Base-by-base conservation (phyloP, 2,113 vertebrate species). In the Zosterops pallidus region DNA sequence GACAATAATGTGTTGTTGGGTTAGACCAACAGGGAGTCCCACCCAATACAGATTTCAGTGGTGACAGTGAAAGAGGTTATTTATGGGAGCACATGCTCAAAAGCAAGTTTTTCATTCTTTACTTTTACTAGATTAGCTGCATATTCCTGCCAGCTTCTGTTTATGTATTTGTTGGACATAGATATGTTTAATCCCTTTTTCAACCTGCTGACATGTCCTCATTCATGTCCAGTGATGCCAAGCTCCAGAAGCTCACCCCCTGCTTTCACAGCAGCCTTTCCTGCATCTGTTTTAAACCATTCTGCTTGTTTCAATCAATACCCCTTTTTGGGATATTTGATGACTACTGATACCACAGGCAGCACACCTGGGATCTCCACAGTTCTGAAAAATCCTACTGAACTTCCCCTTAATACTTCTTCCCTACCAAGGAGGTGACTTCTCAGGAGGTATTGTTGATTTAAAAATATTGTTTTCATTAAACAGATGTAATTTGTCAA, bases 401-500 rank as follows among this genome's bases (percentile, higher is more conserved):
- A 76, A 75, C 75, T 25, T 16, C 26, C 37, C 42, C 57, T 63
- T 37, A 35, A 68, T 35, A 14, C 3, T 46, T 68, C 41, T 70
- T 47, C 26, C 26, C 42, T 50, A 4, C 14, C 3, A 2, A 52
- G 53, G 31, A 83, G 57, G 68, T 52, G 23, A 76, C 50, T 86
- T 53, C 50, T 70, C 63, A 82, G 62, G 57, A 87, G 19, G 44
- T 44, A 21, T 1, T 6, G 50, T 33, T 90, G 44, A 49, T 62
- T 85, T 47, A 82, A 49, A 94, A 90, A 76, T 31, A 84, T 4
- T 79, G 29, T 64, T 77, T 93, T 74, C 53, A 57, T 95, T 92
- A 90, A 70, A 83, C 86, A 90, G 59, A 50, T 33, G 12, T 16
- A 79, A 72, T 88, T 91, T 93, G 29, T 90, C 86, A 86, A 89